Evolutionary conservation across 2,113 vertebrate species (phyloP), one percentile per base, ranked within the genome.

Genomic region (Cnemophilus loriae): DNA sequence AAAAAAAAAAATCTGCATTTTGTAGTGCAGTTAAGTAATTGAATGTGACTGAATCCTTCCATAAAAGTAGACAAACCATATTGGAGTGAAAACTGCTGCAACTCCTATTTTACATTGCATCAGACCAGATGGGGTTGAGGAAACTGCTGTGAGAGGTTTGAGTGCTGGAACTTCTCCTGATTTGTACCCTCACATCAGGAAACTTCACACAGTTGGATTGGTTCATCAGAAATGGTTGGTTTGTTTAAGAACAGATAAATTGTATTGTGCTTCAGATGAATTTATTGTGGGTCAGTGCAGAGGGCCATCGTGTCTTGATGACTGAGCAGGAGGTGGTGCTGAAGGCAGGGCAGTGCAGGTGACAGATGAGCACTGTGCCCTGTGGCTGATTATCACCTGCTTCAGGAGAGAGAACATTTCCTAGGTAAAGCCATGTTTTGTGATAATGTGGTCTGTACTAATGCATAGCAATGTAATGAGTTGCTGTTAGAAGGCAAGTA

Each of bases 261-360:
- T 33, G 23, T 14, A 6, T 37, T 63, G 46, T 76, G 32, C 50
- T 70, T 67, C 55, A 11, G 42, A 3, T 84, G 15, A 17, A 0
- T 69, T 84, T 55, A 17, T 41, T 1, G 0, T 11, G 47, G 61
- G n/a, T 68, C 27, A 37, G 1, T 63, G 44, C 44, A 22, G n/a
- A 42, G 73, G 16, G 27, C 11, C 1, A 8, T 52, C 0, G 1
- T 11, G 16, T 49, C 10, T 53, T 15, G 49, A 2, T 41, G 50
- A 2, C 13, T 24, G 30, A 56, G 75, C 30, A 53, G 57, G 59
- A 26, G 10, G 9, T 55, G 61, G 12, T 52, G 47, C 52, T 64
- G 61, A 12, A 3, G 30, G 69, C 56, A 28, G 68, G 52, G 52
- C 71, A 21, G 35, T 8, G 59, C 32, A 4, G n/a, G 18, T 65